Evolutionary conservation across 1,140 invertebrate genomes (phyloP), one percentile per base, ranked within the genome.

Genomic region (Onthophagus taurus): DNA sequence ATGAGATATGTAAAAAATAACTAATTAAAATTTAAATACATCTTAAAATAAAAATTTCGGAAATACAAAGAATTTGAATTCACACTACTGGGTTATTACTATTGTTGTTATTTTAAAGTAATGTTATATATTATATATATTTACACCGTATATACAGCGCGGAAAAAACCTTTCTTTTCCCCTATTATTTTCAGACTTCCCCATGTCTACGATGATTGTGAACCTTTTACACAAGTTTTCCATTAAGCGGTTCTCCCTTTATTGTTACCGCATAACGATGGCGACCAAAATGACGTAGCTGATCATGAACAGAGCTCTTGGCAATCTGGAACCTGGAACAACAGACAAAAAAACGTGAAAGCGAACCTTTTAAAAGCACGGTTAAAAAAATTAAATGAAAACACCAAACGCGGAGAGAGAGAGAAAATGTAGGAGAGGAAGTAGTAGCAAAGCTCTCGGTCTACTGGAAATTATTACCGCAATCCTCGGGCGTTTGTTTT

Each of bases 211-310:
- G 37, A 26, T 45, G 43, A 45, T 45, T 45, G 43, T 45, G 37
- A 37, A 37, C 19, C 14, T 37, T 13, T 34, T 21, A 21, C 18
- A 21, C 17, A 37, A 37, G 35, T 21, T 37, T 21, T 37, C 33
- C 11, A 18, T 21, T n/a, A 21, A 18, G 18, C 19, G 13, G n/a
- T 31, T 30, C 38, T 9, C 24, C n/a, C 21, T 13, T 33, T 16
- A 41, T 46, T 46, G 44, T 46, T 46, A 46, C 44, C 44, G 44
- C 18, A 46, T 17, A 20, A 41, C 41, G 13, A 46, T 29, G 29
- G 19, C 14, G 6, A 46, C 3, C n/a, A 46, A 21, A 33, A 41
- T 9, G 17, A 19, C 37, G 23, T 20, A 11, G 35, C 13, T 46
- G 18, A 46, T 26, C n/a, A 30, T 30, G 11, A 37, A 41, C 13